Evolutionary conservation across 2,797 vertebrate genomes (phyloP).

Genomic region (Xyrichtys novacula): DNA sequence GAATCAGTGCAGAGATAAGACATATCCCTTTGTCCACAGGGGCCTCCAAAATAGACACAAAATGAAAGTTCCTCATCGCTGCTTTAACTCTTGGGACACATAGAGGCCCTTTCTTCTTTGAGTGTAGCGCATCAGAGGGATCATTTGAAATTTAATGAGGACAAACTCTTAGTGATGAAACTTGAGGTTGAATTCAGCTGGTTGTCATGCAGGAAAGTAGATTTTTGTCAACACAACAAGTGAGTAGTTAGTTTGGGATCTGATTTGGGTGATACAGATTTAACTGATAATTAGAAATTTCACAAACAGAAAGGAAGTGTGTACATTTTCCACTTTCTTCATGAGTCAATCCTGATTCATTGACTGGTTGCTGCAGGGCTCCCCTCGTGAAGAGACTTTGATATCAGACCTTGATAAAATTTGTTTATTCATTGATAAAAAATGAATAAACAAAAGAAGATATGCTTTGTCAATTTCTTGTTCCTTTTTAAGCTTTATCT

Average conservation of each 20-base stretch:
- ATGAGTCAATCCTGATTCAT: too few species aligned
- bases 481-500: too few species aligned
- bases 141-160: background rate
- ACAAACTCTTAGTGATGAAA: background rate
- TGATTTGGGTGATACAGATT: too few species aligned
- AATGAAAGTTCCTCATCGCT: conserved; percentile 3
- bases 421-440: too few species aligned
- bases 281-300: too few species aligned
- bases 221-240: background rate
- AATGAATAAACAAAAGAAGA: too few species aligned
- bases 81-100: conserved; percentile 1
- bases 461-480: too few species aligned
- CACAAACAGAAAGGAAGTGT: too few species aligned
- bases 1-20: background rate
- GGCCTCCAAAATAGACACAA: background rate
- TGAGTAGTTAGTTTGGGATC: background rate
- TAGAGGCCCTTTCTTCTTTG: background rate
- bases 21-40: background rate
- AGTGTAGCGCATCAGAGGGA: background rate
- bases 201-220: background rate
- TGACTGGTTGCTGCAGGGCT: too few species aligned
- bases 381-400: too few species aligned
- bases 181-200: background rate
- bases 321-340: too few species aligned
- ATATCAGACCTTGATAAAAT: too few species aligned